Conservation (phyloP, 2,113 vertebrate genomes). For the Todiramphus chloris region DNA sequence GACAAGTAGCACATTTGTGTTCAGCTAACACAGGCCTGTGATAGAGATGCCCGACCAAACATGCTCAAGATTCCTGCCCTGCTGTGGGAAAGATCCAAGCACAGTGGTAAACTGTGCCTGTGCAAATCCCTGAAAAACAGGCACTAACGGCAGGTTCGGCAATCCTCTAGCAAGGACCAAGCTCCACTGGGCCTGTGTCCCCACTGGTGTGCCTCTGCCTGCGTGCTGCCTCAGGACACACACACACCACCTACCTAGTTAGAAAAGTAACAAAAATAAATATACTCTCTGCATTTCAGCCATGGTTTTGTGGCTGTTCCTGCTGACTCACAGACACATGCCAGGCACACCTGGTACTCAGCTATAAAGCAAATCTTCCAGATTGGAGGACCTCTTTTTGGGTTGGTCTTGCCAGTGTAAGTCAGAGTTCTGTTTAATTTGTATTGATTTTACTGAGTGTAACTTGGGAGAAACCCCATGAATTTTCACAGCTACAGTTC, state of each 20-base stretch:
- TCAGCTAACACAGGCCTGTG: background rate
- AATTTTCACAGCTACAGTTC: background rate
- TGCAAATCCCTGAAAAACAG: background rate
- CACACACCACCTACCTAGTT: background rate
- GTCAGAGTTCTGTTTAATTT: background rate
- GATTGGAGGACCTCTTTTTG: background rate
- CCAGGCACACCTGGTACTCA: background rate
- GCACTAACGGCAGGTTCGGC: background rate
- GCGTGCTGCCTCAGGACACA: background rate
- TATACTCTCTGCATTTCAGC: background rate
- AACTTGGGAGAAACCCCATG: background rate
- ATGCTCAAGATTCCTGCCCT: background rate
- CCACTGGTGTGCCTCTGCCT: fast-evolving
- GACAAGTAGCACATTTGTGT: background rate
- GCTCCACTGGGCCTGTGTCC: background rate
- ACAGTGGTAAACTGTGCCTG: background rate
- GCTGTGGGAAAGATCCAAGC: background rate
- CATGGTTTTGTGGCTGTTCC: fast-evolving
- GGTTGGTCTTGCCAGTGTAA: background rate
- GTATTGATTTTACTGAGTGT: background rate
- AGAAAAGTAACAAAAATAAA: background rate
- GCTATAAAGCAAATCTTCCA: background rate
- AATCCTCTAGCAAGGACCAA: background rate
- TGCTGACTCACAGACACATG: background rate
- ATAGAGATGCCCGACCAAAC: fast-evolving